These are phyloP conservation scores for Bombus balteatus DNA, from an alignment of 1,140 invertebrate species.

Conservation along the genomic window DNA sequence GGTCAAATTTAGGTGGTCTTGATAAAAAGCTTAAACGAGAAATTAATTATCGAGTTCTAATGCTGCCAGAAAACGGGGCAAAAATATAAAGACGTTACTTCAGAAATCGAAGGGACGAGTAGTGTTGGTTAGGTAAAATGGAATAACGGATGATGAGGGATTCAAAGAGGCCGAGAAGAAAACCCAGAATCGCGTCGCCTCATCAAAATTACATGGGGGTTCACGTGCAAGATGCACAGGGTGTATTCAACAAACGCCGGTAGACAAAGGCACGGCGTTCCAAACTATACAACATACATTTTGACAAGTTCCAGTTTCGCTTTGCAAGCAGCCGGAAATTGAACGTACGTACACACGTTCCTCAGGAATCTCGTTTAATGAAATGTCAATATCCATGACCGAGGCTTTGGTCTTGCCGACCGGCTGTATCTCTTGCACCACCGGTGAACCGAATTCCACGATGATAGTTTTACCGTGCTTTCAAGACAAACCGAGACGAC, in stretches of 20 bases:
- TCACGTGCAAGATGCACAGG: slow-evolving; percentile 45
- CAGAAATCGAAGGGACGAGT: not conserved
- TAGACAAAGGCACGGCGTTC: slow-evolving; percentile 43
- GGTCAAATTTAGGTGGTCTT: not conserved
- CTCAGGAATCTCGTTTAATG: slow-evolving; percentile 66
- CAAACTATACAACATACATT: slow-evolving; percentile 57
- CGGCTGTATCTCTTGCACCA: slow-evolving; percentile 42
- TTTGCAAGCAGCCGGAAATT: slow-evolving; percentile 54
- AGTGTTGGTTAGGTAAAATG: not conserved
- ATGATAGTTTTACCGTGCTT: slow-evolving; percentile 60
- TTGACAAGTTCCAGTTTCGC: slow-evolving; percentile 60
- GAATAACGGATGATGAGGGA: not conserved
- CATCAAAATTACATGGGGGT: slow-evolving; percentile 39
- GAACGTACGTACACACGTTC: slow-evolving; percentile 61
- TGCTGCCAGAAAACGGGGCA: fast-evolving
- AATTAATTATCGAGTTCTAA: not conserved
- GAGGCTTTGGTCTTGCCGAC: slow-evolving; percentile 64
- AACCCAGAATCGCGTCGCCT: slow-evolving; percentile 17
- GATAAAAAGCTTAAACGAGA: not conserved
- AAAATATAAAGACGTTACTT: too few species aligned
- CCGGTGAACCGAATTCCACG: slow-evolving; percentile 31
- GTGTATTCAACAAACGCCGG: slow-evolving; percentile 37
- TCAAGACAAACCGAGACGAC: slow-evolving; percentile 61
- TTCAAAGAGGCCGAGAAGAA: slow-evolving; percentile 20
- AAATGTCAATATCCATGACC: slow-evolving; percentile 66